These are phyloP conservation scores for Enteromius treurensis DNA, from an alignment of 2,797 vertebrate species.

Conservation along the genomic window DNA sequence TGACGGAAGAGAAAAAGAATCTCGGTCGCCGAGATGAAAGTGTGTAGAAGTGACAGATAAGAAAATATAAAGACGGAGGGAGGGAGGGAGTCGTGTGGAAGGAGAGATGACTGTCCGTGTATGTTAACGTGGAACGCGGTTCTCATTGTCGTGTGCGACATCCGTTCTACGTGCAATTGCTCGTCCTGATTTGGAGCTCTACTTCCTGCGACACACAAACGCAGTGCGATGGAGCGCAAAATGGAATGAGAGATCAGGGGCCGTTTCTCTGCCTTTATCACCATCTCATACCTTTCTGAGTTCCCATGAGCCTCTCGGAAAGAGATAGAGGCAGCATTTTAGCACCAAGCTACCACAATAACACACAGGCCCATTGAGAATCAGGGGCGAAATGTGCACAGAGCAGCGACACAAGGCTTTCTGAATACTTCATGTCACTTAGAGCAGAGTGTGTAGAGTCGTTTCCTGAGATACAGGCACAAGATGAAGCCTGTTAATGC, in stretches of 20 bases:
- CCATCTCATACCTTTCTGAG: constrained; percentile 47
- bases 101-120: constrained; percentile 21
- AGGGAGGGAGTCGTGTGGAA: constrained; percentile 7
- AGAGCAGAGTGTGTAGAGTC: constrained; percentile 71
- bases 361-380: constrained; percentile 6
- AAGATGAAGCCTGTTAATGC: constrained; percentile 60
- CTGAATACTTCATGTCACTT: constrained; percentile 83
- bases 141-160: constrained; percentile 27
- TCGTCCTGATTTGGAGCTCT: constrained; percentile 40
- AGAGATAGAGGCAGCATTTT: constrained; percentile 25
- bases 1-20: constrained; percentile 47
- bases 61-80: constrained; percentile 51
- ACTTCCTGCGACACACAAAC: constrained; percentile 37
- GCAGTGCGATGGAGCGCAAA: constrained; percentile 40
- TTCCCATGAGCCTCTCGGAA: constrained; percentile 11
- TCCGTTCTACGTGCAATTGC: constrained; percentile 49
- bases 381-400: constrained; percentile 12
- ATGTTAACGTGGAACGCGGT: background rate
- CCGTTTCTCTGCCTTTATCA: constrained; percentile 41
- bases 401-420: constrained; percentile 61
- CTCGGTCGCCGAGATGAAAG: constrained; percentile 46
- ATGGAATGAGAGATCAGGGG: constrained; percentile 23
- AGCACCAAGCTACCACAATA: constrained; percentile 33
- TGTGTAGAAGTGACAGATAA: constrained; percentile 51
- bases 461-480: constrained; percentile 49